phyloP scores from a whole-genome alignment of 2,888 invertebrate genomes.

The Diachrysia chrysitis region DNA sequence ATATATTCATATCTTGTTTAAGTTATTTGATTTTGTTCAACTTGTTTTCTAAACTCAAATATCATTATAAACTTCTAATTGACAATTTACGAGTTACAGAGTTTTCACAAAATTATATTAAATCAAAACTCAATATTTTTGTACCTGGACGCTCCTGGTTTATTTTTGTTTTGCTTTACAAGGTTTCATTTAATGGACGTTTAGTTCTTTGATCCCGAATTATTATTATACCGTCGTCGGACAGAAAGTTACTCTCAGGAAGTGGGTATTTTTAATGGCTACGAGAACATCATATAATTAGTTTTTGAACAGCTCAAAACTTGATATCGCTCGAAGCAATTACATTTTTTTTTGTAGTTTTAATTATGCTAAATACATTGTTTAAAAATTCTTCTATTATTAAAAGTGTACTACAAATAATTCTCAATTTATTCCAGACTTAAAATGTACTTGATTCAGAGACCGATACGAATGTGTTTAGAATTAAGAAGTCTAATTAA shows the following conservation, averaged over 20 bases:
- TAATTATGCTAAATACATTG: no score
- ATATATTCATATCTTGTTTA: constrained; percentile 14
- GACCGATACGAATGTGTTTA: not conserved
- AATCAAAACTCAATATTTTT: constrained; percentile 59
- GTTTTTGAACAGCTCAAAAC: no score
- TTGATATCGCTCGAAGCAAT: not conserved
- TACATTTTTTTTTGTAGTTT: no score
- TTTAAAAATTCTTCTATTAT: no score
- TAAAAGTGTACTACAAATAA: no score
- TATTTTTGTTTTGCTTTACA: constrained; percentile 24
- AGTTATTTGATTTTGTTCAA: constrained; percentile 35
- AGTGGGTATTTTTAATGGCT: no score
- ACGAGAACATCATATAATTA: no score
- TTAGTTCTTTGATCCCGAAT: not conserved
- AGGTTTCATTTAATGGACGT: constrained; percentile 37
- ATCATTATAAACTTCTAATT: constrained; percentile 67
- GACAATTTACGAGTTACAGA: constrained; percentile 68
- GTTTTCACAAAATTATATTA: constrained; percentile 55
- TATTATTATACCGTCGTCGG: not conserved
- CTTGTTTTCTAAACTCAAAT: constrained; percentile 51
- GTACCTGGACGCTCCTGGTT: constrained; percentile 17
- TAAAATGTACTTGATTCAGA: not conserved
- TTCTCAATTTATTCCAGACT: not conserved
- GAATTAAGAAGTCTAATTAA: not conserved
- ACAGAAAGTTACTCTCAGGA: not conserved